Conservation (phyloP, 2,113 vertebrate species). For the Mustelus asterias region DNA sequence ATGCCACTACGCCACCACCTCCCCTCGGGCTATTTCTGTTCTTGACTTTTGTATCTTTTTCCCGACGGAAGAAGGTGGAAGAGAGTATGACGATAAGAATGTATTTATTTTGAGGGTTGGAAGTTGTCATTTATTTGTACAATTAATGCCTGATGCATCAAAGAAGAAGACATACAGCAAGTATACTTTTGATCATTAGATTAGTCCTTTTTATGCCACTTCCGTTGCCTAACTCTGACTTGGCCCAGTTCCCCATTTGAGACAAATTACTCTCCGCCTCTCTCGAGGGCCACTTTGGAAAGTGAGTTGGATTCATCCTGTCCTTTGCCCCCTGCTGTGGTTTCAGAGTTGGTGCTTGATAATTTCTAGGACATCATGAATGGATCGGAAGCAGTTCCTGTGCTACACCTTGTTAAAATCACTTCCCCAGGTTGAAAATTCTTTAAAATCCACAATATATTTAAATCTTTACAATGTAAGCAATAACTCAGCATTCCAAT, state of each 20-base stretch:
- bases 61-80: no score
- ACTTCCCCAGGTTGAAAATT: background rate
- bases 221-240: background rate
- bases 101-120: background rate
- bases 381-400: background rate
- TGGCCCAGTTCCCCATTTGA: background rate
- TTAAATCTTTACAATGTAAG: background rate
- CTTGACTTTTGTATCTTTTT: no score
- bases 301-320: slow-evolving; percentile 13
- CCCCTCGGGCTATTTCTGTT: background rate
- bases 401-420: background rate
- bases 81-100: background rate
- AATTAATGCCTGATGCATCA: background rate
- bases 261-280: background rate
- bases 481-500: no score
- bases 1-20: no score
- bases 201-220: background rate
- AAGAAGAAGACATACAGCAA: background rate
- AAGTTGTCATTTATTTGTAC: background rate
- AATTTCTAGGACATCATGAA: background rate
- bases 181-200: background rate
- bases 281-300: background rate
- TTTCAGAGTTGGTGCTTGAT: background rate
- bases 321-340: background rate
- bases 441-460: background rate